Evolutionary conservation across 2,797 vertebrate species (phyloP), one percentile per base, ranked within the genome.

Genomic region (Pseudochromis fuscus): DNA sequence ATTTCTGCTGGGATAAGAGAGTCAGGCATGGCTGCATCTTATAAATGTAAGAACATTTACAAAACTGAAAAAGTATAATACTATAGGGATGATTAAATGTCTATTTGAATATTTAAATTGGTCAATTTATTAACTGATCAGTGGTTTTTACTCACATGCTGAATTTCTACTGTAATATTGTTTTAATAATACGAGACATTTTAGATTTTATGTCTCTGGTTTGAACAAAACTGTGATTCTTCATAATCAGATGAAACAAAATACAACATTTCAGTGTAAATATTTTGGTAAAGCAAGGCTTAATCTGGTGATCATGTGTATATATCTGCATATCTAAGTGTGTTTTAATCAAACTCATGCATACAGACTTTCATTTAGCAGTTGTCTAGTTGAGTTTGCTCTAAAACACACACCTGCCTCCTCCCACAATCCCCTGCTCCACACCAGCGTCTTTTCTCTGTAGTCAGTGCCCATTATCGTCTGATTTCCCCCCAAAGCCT

Each of bases 61-160:
- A 6, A 55, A 67, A 51, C 11, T 55, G 19, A 3, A 1, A n/a
- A 0, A n/a, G 0, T 0, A 1, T 23, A 37, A 24, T n/a, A 5
- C 7, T 67, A 42, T 61, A 15, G 2, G 3, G 12, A 42, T 31
- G 21, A 28, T 1, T 24, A 6, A 18, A 12, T 24, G 10, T 56
- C 7, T 25, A 60, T 74, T 80, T 40, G 51, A 72, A 73, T 79
- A 65, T 69, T 48, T 24, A 70, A 56, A 79, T 4, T 16, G 13
- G 2, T 4, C 10, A 38, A 31, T 44, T 2, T 60, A 33, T 37
- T 3, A 42, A 8, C n/a, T n/a, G n/a, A n/a, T n/a, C n/a, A 21
- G 4, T 11, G 25, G 13, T 16, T 16, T 37, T 37, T 5, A 16
- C 4, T 4, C 35, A 37, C 11, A 6, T 40, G 2, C 15, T 5